Percentiles rank a stretch among this genome's conserved stretches.
phyloP scores from a whole-genome alignment of 2,113 vertebrate genomes.

The Zeus faber region DNA sequence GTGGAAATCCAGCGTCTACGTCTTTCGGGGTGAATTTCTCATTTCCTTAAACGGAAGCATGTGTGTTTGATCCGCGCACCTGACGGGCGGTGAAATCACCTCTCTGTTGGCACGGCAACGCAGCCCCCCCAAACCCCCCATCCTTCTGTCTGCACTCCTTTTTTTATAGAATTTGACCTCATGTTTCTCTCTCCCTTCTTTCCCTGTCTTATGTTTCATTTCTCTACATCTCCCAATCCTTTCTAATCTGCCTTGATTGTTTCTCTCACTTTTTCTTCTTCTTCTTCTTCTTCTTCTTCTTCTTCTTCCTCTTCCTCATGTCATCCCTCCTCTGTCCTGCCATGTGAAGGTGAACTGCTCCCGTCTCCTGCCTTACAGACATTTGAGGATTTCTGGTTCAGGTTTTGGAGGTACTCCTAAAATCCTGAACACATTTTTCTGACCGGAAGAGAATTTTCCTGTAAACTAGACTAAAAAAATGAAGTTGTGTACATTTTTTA shows the following conservation, averaged over 20 bases:
- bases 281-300: background rate
- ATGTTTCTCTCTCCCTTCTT: background rate
- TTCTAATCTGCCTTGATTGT: background rate
- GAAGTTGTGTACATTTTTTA: slow-evolving; percentile 78
- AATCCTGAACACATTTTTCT: background rate
- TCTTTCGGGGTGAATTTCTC: no score
- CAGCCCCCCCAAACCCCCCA: slow-evolving; percentile 44
- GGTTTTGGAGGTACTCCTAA: slow-evolving; percentile 20
- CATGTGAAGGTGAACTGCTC: slow-evolving; percentile 60
- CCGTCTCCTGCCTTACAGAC: slow-evolving; percentile 78
- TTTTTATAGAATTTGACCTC: background rate
- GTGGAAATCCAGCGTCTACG: slow-evolving; percentile 23
- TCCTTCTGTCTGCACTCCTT: background rate
- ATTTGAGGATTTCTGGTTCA: slow-evolving; percentile 71
- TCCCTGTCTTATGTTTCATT: background rate
- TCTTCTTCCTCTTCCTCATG: background rate
- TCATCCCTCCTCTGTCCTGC: background rate
- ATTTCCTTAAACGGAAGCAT: slow-evolving; percentile 45
- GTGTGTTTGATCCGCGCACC: slow-evolving; percentile 59
- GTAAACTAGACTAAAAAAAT: slow-evolving; percentile 47
- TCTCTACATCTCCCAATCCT: background rate
- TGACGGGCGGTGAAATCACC: slow-evolving; percentile 32
- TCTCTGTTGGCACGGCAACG: slow-evolving; percentile 76
- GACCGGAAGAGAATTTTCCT: slow-evolving; percentile 26
- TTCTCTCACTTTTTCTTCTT: background rate